A percentile compares a stretch with the other conserved stretches of the same genome.
Conservation (phyloP, 1,140 invertebrate genomes). For the Diuraphis noxia region DNA sequence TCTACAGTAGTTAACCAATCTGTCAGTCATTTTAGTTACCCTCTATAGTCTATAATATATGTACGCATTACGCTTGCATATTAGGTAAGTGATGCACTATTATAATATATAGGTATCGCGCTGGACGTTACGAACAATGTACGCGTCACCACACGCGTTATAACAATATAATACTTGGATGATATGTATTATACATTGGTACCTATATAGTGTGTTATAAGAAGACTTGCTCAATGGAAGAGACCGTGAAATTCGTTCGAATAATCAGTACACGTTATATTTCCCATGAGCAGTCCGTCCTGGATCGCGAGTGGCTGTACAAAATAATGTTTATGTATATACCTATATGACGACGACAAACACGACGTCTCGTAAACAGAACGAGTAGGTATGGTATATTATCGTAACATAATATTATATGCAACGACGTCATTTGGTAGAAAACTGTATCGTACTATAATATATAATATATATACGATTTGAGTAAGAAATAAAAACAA, state of each 20-base stretch:
- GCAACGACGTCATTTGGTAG: neutral
- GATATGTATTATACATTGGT: neutral
- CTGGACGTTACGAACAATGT: neutral
- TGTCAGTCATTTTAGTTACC: neutral
- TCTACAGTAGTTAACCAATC: neutral
- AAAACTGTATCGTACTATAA: neutral
- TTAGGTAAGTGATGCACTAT: neutral
- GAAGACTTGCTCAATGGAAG: neutral
- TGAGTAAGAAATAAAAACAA: neutral
- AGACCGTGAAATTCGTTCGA: constrained; percentile 37
- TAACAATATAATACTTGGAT: neutral
- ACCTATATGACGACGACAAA: neutral
- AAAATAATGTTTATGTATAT: neutral
- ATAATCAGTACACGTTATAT: constrained; percentile 17
- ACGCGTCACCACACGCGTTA: neutral
- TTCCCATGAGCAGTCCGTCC: constrained; percentile 1
- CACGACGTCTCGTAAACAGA: neutral
- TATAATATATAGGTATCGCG: too few species aligned
- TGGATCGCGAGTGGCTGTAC: neutral
- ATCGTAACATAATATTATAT: neutral
- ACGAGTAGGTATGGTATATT: neutral
- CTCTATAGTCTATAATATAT: neutral
- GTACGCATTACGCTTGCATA: neutral
- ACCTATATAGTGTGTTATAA: neutral
- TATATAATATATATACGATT: neutral